Evolutionary conservation across 2,888 invertebrate genomes (phyloP).

Genomic region (Mythimna lalbum): DNA sequence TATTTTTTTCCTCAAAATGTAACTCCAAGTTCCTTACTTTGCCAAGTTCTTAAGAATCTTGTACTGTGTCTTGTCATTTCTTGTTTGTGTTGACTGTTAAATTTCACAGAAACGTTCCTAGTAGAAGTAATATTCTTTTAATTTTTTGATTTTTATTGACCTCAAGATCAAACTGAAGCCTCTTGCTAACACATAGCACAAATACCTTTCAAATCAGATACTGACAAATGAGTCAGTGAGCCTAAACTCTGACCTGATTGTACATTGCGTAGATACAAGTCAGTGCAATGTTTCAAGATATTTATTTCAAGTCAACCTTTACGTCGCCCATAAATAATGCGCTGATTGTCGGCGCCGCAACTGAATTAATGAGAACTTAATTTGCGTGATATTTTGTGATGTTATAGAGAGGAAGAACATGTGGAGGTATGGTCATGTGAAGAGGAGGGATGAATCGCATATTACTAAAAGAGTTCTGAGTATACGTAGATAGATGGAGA

Average conservation of each 20-base stretch:
- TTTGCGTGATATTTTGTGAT: slow-evolving; percentile 38
- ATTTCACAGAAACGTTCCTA: too few relatives aligned
- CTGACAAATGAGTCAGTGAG: slow-evolving; percentile 6
- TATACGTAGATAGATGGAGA: too few relatives aligned
- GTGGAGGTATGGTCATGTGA: too few relatives aligned
- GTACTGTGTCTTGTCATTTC: too few relatives aligned
- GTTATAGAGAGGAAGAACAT: not conserved
- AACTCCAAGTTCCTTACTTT: too few relatives aligned
- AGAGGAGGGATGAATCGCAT: too few relatives aligned
- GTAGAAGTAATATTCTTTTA: too few relatives aligned
- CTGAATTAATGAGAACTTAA: slow-evolving; percentile 39
- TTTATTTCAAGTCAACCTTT: slow-evolving; percentile 57
- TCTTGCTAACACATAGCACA: not conserved
- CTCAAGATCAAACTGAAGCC: not conserved
- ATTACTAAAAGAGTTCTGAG: too few relatives aligned
- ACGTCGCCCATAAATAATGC: slow-evolving; percentile 49
- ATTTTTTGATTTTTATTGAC: not conserved
- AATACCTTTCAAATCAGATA: slow-evolving; percentile 11
- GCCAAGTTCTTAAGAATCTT: too few relatives aligned
- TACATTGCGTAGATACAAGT: slow-evolving; percentile 13
- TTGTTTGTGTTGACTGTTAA: too few relatives aligned
- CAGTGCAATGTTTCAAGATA: slow-evolving; percentile 28
- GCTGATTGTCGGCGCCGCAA: slow-evolving; percentile 43
- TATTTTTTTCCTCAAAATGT: too few relatives aligned
- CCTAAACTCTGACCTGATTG: slow-evolving; percentile 16